Evolutionary conservation across 2,888 invertebrate genomes (phyloP).

Genomic region (Caenorhabditis sinica): DNA sequence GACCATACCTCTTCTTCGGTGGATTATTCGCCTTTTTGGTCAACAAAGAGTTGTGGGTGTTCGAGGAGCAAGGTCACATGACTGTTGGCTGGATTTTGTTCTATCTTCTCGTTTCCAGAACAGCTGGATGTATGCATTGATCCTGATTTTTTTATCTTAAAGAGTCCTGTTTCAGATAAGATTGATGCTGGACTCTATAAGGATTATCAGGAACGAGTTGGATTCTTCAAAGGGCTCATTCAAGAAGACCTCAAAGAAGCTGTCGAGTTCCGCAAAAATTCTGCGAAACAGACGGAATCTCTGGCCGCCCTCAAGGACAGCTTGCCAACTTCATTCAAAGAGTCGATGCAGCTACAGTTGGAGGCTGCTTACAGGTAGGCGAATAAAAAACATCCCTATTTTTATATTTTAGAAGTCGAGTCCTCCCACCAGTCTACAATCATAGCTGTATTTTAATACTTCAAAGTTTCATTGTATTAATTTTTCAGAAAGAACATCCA

Average conservation of each 20-base stretch:
- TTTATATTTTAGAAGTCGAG: no score
- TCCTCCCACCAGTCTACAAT: no score
- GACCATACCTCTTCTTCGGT: conserved; percentile 93
- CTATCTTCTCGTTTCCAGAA: conserved; percentile 80
- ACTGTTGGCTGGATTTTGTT: conserved; percentile 80
- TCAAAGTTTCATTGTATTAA: no score
- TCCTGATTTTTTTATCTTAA: not conserved
- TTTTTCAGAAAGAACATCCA: conserved; percentile 79
- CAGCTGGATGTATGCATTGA: conserved; percentile 74
- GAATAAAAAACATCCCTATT: no score
- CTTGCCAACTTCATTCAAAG: conserved; percentile 85
- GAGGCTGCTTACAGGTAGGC: conserved; percentile 91
- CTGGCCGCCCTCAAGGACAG: conserved; percentile 79
- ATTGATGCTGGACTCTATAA: conserved; percentile 77
- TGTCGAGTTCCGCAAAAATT: conserved; percentile 82
- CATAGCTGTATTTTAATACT: no score
- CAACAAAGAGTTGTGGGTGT: conserved; percentile 95
- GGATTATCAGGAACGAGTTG: conserved; percentile 76
- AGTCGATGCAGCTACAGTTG: conserved; percentile 94
- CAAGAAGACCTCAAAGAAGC: conserved; percentile 82
- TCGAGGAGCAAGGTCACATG: conserved; percentile 90
- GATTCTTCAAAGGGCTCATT: conserved; percentile 80
- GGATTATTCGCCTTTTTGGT: conserved; percentile 91
- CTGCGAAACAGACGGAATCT: conserved; percentile 79
- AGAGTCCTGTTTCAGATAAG: conserved; percentile 68